Base-by-base conservation (phyloP, 2,888 invertebrate genomes). In the Chesias legatella region DNA sequence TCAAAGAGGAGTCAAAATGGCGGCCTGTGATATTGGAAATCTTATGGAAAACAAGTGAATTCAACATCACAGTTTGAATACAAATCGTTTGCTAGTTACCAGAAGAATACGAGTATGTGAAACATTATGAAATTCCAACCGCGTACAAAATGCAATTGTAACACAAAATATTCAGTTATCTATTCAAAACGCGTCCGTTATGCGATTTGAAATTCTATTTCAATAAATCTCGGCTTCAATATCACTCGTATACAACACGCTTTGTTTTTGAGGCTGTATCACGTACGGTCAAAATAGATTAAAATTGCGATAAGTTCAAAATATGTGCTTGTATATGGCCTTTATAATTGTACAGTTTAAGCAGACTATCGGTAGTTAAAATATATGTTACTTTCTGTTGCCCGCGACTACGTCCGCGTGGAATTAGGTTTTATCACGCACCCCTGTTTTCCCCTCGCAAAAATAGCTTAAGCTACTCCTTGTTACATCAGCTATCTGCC, bases 141-240 rank as follows among this genome's bases (percentile, higher is more conserved):
- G 24, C 33, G 31, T 23, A 23, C 38, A 38, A 35, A 34, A 42
- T 35, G 35, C 41, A 34, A 34, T 42, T 34, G 20, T 31, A 23
- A 8, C 13, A 35, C 31, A 40, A 39, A 32, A 32, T 32, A 43
- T 43, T 29, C 28, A 29, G 21, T 36, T 38, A 40, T 25, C 28
- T n/a, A 47, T 46, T 43, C 40, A 22, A 9, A 41, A 23, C 32
- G 35, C 33, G 26, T 29, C 10, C 20, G 35, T 22, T 41, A 32
- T 37, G 30, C 41, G 27, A 49, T 30, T 47, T 48, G 10, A 28
- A 43, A 43, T 45, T 44, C 25, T 38, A 33, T 49, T 47, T 23
- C 42, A 35, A 45, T 47, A 37, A 38, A 23, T 20, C 25, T 35
- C 40, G 31, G 35, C 30, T 45, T 33, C 23, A 22, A 35, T 47